phyloP scores from a whole-genome alignment of 2,113 vertebrate genomes.

The Apus apus region DNA sequence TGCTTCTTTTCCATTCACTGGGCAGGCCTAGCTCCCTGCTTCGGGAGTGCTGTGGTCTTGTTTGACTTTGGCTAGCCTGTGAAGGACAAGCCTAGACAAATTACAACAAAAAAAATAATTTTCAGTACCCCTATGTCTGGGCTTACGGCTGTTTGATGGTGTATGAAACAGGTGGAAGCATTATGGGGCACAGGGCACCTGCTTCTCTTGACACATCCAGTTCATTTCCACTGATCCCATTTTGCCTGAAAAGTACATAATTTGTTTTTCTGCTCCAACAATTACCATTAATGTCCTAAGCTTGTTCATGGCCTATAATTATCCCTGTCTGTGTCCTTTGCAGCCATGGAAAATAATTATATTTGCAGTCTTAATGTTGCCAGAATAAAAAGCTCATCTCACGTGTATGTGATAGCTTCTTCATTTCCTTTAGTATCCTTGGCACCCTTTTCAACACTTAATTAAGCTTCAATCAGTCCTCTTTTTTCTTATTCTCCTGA shows the following conservation, averaged over 20 bases:
- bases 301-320: background rate
- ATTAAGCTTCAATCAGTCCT: background rate
- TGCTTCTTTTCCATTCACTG: accelerated
- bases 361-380: background rate
- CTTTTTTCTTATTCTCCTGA: background rate
- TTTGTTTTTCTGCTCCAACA: background rate
- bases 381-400: background rate
- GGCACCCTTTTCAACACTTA: background rate
- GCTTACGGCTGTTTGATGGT: too few species aligned
- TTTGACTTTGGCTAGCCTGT: accelerated
- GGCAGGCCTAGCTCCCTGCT: background rate
- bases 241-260: background rate
- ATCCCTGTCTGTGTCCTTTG: background rate
- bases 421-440: background rate
- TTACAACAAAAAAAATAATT: accelerated
- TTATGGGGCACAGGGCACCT: background rate
- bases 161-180: accelerated
- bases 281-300: background rate
- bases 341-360: background rate
- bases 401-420: accelerated
- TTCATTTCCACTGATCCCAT: background rate
- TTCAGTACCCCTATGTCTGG: background rate
- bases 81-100: background rate
- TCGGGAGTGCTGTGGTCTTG: accelerated
- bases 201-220: accelerated